These are phyloP conservation scores for Eulacestoma nigropectus DNA, from an alignment of 2,113 vertebrate species.

Conservation along the genomic window DNA sequence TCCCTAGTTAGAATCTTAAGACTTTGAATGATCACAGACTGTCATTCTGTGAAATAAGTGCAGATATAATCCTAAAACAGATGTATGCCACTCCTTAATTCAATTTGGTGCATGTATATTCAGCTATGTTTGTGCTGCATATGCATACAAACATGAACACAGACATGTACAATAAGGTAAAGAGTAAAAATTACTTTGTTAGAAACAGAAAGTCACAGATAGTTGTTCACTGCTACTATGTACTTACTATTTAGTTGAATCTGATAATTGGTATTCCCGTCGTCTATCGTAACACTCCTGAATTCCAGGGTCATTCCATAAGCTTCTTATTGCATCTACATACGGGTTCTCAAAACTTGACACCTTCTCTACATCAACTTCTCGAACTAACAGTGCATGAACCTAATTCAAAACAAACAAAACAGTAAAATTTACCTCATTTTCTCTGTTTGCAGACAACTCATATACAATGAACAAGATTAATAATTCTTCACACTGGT, in stretches of 20 bases:
- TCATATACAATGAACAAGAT: neutral
- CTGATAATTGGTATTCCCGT: conserved; percentile 93
- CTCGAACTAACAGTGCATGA: conserved; percentile 82
- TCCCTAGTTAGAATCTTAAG: neutral
- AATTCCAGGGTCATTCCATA: conserved; percentile 94
- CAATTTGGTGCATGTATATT: neutral
- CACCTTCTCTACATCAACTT: conserved; percentile 84
- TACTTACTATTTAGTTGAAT: conserved; percentile 97
- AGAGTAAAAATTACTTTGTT: neutral
- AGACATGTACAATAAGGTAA: neutral
- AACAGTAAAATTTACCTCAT: neutral
- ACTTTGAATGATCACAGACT: neutral
- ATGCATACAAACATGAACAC: neutral
- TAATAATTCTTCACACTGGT: neutral
- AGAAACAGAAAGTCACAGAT: neutral
- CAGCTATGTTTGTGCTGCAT: neutral
- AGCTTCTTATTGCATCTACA: conserved; percentile 88
- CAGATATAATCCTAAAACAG: neutral
- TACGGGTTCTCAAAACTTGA: conserved; percentile 78
- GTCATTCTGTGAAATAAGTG: neutral
- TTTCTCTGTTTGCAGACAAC: neutral
- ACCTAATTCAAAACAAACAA: conserved; percentile 66
- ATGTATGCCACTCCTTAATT: neutral
- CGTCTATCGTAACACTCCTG: conserved; percentile 91
- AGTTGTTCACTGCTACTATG: neutral